These are phyloP conservation scores for Drosophila anceps DNA, from an alignment of 2,888 invertebrate genomes.

Conservation along the genomic window DNA sequence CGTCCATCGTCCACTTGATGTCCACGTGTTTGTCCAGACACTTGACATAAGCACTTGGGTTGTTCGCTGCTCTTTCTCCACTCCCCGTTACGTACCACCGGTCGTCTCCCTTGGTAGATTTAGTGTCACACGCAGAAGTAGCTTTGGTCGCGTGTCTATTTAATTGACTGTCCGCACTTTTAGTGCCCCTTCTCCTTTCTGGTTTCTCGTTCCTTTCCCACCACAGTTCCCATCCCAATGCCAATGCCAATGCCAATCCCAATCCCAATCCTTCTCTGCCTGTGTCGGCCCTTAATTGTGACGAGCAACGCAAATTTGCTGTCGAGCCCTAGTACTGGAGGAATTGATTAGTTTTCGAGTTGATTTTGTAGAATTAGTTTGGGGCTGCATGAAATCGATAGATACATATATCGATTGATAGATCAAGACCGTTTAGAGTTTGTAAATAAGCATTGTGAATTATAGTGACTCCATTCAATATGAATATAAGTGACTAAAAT, in stretches of 20 bases:
- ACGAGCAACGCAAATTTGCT: slow-evolving; percentile 48
- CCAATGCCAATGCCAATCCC: slow-evolving; percentile 4
- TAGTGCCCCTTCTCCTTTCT: slow-evolving; percentile 20
- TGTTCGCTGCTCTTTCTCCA: slow-evolving; percentile 17
- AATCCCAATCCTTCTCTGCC: slow-evolving; percentile 15
- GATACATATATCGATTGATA: not conserved
- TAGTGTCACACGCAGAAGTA: slow-evolving; percentile 70
- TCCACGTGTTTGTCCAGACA: slow-evolving; percentile 78
- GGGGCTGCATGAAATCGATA: not conserved
- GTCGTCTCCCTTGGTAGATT: slow-evolving; percentile 36
- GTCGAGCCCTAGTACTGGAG: slow-evolving; percentile 65
- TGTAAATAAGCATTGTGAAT: not conserved
- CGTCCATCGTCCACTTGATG: slow-evolving; percentile 61
- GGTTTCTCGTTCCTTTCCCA: not conserved
- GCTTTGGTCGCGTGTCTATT: slow-evolving; percentile 75
- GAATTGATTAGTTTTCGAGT: slow-evolving; percentile 75
- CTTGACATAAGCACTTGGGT: slow-evolving; percentile 77
- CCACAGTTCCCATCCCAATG: not conserved
- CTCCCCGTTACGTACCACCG: slow-evolving; percentile 19
- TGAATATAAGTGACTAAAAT: not conserved
- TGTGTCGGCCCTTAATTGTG: slow-evolving; percentile 58
- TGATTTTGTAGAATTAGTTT: not conserved
- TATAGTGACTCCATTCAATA: not conserved
- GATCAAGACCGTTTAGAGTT: not conserved
- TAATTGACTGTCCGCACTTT: slow-evolving; percentile 80